Conservation (phyloP, 2,888 invertebrate genomes). For the Brachyptera putata region DNA sequence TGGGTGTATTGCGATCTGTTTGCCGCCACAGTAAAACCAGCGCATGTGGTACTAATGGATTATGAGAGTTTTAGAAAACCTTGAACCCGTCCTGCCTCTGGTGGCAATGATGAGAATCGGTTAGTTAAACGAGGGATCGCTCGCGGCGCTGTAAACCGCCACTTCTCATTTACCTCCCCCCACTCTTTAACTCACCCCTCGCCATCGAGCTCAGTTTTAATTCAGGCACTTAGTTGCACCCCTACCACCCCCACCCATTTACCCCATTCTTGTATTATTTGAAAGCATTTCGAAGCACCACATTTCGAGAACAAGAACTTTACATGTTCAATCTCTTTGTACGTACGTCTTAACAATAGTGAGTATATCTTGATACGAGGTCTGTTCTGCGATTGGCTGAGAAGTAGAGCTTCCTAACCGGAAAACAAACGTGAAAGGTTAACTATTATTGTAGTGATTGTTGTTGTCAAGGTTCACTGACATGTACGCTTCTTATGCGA, state of each 20-base stretch:
- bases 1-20: not conserved
- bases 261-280: constrained; percentile 19
- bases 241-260: constrained; percentile 1
- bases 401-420: too few relatives aligned
- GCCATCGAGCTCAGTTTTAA: constrained; percentile 14
- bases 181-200: not conserved
- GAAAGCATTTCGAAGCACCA: constrained; percentile 27
- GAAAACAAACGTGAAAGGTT: too few relatives aligned
- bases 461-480: too few relatives aligned
- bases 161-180: constrained; percentile 13
- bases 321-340: constrained; percentile 9
- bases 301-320: constrained; percentile 10
- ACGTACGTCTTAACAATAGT: too few relatives aligned
- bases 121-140: constrained; percentile 23
- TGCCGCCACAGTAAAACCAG: too few relatives aligned
- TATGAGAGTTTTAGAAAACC: constrained; percentile 31
- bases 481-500: too few relatives aligned
- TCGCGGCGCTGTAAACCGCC: constrained; percentile 14
- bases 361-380: too few relatives aligned
- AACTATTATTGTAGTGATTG: too few relatives aligned
- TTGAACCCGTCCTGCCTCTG: constrained; percentile 18
- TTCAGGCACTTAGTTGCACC: constrained; percentile 12
- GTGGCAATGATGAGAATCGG: constrained; percentile 22
- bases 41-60: constrained; percentile 33
- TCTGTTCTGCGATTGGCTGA: too few relatives aligned